A percentile compares a stretch with the other conserved stretches of the same genome.
phyloP scores from a whole-genome alignment of 2,113 vertebrate species.

The Calonectris borealis region DNA sequence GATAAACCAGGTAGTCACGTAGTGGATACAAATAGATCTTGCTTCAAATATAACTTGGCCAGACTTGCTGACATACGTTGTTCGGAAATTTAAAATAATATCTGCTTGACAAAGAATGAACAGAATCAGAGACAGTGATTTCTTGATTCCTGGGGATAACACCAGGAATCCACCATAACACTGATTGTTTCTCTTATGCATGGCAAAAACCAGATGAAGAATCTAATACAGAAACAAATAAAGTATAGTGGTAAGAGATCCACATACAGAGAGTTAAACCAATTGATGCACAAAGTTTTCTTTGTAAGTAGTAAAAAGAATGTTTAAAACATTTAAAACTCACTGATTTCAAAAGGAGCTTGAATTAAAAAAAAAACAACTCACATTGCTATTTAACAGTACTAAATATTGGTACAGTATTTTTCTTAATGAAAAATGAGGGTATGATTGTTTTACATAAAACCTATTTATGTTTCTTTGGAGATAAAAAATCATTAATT shows the following conservation, averaged over 20 bases:
- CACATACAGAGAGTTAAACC: not conserved
- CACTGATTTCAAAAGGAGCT: not conserved
- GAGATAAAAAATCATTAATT: not conserved
- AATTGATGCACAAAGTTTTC: not conserved
- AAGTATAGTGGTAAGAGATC: not conserved
- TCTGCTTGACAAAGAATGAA: constrained; percentile 78
- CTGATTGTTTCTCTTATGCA: not conserved
- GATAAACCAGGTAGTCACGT: constrained; percentile 98
- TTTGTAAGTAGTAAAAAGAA: not conserved
- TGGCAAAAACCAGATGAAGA: not conserved
- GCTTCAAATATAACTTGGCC: constrained; percentile 98
- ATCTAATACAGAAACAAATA: not conserved
- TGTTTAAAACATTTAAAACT: not conserved
- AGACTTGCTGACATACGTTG: constrained; percentile 96
- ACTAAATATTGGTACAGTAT: not conserved
- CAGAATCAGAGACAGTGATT: not conserved
- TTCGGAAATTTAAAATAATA: constrained; percentile 97
- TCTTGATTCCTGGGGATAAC: not conserved
- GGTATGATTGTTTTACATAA: not conserved
- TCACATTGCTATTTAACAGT: not conserved
- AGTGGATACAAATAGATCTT: constrained; percentile 98
- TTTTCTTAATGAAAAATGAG: not conserved
- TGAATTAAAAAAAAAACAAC: not conserved
- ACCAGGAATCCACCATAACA: not conserved
- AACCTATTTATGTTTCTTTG: not conserved